Evolutionary conservation across 2,888 invertebrate species (phyloP).

Genomic region (Drosophila antonietae): DNA sequence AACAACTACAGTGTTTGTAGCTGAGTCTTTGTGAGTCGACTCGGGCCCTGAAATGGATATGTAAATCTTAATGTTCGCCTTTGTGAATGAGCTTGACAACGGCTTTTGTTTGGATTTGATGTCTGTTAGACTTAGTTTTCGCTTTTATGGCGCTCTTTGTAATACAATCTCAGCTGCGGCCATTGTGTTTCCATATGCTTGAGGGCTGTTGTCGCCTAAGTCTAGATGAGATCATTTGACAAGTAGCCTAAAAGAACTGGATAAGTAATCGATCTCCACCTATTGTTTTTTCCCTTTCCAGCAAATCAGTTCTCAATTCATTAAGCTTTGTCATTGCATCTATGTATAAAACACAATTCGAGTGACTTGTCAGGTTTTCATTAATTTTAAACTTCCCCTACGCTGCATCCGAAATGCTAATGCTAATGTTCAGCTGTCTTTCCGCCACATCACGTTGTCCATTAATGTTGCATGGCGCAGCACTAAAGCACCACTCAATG

Average conservation of each 20-base stretch:
- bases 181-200: conserved; percentile 16
- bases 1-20: conserved; percentile 7
- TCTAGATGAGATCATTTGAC: conserved; percentile 27
- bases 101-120: conserved; percentile 35
- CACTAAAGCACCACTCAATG: conserved; percentile 59
- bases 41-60: conserved; percentile 30
- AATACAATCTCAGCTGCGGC: conserved; percentile 30
- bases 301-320: conserved; percentile 32
- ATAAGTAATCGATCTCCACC: background rate
- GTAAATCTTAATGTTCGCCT: conserved; percentile 24
- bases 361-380: conserved; percentile 52
- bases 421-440: conserved; percentile 35
- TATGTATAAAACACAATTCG: conserved; percentile 13
- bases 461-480: conserved; percentile 58
- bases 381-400: conserved; percentile 41
- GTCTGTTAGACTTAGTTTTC: conserved; percentile 17
- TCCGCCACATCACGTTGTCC: conserved; percentile 36
- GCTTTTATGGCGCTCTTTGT: conserved; percentile 30
- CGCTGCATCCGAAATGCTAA: conserved; percentile 13
- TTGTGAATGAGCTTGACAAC: conserved; percentile 15
- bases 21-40: conserved; percentile 1
- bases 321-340: conserved; percentile 24
- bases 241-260: background rate
- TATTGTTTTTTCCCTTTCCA: background rate
- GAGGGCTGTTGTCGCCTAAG: background rate